phyloP scores from a whole-genome alignment of 2,113 vertebrate genomes.

The Platycercus adscitus region DNA sequence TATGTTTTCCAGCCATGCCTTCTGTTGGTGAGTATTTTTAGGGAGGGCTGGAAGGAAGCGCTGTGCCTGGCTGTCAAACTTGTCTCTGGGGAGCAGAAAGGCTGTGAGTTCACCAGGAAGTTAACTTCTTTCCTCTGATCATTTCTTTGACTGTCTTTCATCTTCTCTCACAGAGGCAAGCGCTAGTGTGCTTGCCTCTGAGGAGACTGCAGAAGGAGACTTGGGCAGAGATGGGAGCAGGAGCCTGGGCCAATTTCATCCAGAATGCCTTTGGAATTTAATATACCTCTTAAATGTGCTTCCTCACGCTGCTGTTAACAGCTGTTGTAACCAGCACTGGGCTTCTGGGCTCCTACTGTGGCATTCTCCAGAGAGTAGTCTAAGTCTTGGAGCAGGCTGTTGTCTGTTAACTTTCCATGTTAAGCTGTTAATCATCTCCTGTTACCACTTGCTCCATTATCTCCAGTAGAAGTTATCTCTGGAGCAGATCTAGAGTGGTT shows the following conservation, averaged over 20 bases:
- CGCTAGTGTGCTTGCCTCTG: rapidly evolving
- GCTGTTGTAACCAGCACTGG: rapidly evolving
- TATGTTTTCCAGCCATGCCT: background rate
- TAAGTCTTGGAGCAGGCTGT: rapidly evolving
- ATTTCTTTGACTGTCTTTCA: rapidly evolving
- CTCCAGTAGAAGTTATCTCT: background rate
- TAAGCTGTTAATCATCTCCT: background rate
- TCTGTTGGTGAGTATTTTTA: background rate
- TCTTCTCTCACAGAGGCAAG: background rate
- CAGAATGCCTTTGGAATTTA: background rate
- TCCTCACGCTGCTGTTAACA: background rate
- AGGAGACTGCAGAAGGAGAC: background rate
- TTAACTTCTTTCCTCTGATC: background rate
- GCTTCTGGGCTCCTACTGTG: rapidly evolving
- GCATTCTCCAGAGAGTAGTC: rapidly evolving
- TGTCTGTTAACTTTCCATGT: background rate
- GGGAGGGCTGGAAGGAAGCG: background rate
- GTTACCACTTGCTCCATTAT: background rate
- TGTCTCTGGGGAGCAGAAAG: background rate
- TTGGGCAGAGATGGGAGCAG: background rate
- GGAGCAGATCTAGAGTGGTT: background rate
- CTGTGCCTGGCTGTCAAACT: background rate
- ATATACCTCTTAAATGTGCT: rapidly evolving
- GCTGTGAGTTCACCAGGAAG: background rate
- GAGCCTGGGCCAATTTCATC: background rate